Conservation (phyloP, 37 sponge, comb jelly and placozoan genomes). For the Diacarnus erythraeanus region DNA sequence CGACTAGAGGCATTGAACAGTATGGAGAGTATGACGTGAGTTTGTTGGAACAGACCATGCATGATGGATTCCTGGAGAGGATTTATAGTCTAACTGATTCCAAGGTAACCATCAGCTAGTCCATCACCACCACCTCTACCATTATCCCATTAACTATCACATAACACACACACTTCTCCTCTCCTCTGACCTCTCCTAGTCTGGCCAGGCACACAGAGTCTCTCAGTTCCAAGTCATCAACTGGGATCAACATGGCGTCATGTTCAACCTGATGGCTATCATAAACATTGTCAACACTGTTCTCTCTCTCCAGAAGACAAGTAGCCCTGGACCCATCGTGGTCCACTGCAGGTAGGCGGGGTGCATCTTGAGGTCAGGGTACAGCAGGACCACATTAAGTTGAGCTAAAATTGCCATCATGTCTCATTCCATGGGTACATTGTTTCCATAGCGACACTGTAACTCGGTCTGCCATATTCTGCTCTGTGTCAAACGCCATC, state of each 20-base stretch:
- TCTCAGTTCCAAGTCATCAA: constrained; percentile 77
- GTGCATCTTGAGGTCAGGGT: too few species aligned
- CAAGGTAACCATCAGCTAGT: constrained; percentile 42
- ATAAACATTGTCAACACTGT: constrained; percentile 65
- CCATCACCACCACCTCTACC: neutral
- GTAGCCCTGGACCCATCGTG: constrained; percentile 69
- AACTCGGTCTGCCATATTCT: constrained; percentile 74
- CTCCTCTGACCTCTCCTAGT: constrained; percentile 1
- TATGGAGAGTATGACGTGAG: constrained; percentile 43
- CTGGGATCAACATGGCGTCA: constrained; percentile 62
- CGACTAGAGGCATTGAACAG: constrained; percentile 6
- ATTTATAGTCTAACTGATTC: constrained; percentile 26
- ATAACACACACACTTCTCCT: too few species aligned
- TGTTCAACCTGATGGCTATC: constrained; percentile 40
- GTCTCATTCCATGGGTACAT: neutral
- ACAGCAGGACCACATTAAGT: constrained; percentile 5
- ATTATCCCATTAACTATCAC: neutral
- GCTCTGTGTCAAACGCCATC: constrained; percentile 59
- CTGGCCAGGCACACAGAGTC: constrained; percentile 34
- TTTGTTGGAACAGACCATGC: neutral
- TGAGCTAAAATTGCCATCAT: neutral
- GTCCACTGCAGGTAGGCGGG: constrained; percentile 95
- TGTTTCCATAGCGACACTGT: constrained; percentile 55
- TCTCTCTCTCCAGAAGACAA: constrained; percentile 56
- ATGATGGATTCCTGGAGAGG: constrained; percentile 29